Conservation (phyloP, 1,140 invertebrate species). For the Eumeta japonica region DNA sequence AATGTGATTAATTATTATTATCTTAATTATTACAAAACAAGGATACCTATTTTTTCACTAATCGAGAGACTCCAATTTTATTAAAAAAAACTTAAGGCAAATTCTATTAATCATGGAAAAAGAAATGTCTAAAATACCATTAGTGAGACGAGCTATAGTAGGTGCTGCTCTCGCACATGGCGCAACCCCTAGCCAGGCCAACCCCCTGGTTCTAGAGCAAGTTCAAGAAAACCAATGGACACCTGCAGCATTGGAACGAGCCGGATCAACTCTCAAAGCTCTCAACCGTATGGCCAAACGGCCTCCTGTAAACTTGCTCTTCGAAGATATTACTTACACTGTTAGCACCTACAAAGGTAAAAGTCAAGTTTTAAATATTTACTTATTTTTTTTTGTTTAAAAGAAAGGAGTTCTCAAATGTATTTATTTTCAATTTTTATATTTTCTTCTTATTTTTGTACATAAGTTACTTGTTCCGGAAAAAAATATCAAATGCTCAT, state of each 20-base stretch:
- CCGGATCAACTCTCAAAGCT: slow-evolving; percentile 46
- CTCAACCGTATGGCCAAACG: slow-evolving; percentile 53
- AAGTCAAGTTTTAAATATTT: too few relatives aligned
- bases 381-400: too few relatives aligned
- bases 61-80: too few relatives aligned
- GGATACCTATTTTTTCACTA: too few relatives aligned
- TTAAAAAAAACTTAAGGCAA: too few relatives aligned
- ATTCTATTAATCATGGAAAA: not conserved
- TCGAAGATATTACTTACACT: slow-evolving; percentile 64
- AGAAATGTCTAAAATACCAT: slow-evolving; percentile 36
- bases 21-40: too few relatives aligned
- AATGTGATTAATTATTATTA: too few relatives aligned
- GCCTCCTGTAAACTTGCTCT: slow-evolving; percentile 64
- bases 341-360: slow-evolving; percentile 52
- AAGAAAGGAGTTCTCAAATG: too few relatives aligned
- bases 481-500: too few relatives aligned
- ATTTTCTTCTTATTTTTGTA: too few relatives aligned
- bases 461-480: too few relatives aligned
- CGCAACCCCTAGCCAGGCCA: slow-evolving; percentile 13
- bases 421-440: too few relatives aligned
- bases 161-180: slow-evolving; percentile 30
- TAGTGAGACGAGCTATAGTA: slow-evolving; percentile 37
- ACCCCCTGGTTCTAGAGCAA: slow-evolving; percentile 18
- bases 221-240: slow-evolving; percentile 39
- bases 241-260: slow-evolving; percentile 44